Base-by-base conservation (phyloP, 1,140 invertebrate species). In the Antheraea mylitta region DNA sequence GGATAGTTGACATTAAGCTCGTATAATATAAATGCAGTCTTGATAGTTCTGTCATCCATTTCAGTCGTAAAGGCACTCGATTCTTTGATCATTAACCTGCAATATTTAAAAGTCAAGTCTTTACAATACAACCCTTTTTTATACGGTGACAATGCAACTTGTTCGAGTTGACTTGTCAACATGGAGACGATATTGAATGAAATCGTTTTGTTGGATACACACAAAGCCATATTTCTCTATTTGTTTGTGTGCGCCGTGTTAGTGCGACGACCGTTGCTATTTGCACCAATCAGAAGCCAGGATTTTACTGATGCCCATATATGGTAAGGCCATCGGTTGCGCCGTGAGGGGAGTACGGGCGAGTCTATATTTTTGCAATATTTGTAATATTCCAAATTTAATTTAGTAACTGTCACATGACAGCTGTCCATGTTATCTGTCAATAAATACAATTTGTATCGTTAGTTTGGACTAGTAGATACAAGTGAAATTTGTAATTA, bases 291-390 rank as follows among this genome's bases (percentile, higher is more conserved):
- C 93, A 88, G 82, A 87, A 80, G 71, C 70, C 92, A 79, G 86
- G 82, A 92, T 94, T 93, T 93, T 93, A 94, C 95, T 95, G 94
- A 95, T 95, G 94, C 94, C 95, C 95, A 95, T 95, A 96, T 95
- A 95, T 95, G 95, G 95, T 94, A 95, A 94, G 94, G 93, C 93
- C 92, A 92, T 92, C 93, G 91, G 91, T 90, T 90, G 89, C 87
- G 83, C 68, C 74, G 82, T 87, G 87, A 82, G 85, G 87, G 36
- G 38, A 48, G 13, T 81, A 53, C 71, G 80, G 80, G 77, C 80
- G 79, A 87, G 80, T 83, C 81, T 74, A 83, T 78, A 74, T 74
- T 68, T 75, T 68, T 75, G 67, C 69, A 69, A 74, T 75, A 83
- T 86, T 42, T 83, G 80, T 81, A 77, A 80, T 65, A 81, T 85